These are phyloP conservation scores for Resseliella maxima DNA, from an alignment of 2,888 invertebrate genomes.

Conservation along the genomic window DNA sequence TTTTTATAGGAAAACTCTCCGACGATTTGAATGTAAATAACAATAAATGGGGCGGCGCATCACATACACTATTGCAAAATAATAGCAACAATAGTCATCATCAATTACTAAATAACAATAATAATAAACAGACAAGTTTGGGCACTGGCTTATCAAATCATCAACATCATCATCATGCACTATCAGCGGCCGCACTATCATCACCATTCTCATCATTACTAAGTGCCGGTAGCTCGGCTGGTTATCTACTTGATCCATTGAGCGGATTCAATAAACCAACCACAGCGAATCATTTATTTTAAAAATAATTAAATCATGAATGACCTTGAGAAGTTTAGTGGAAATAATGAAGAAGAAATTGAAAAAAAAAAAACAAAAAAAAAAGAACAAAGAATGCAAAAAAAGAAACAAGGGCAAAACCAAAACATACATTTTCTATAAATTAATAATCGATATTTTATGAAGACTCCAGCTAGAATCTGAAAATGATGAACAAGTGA, in stretches of 20 bases:
- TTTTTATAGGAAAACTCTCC: conserved; percentile 59
- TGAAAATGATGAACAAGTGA: background rate
- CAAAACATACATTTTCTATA: conserved; percentile 14
- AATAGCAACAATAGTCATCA: conserved; percentile 28
- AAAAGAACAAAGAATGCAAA: too few species aligned
- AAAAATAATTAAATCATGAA: conserved; percentile 31
- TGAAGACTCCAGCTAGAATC: background rate
- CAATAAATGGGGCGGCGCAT: conserved; percentile 60
- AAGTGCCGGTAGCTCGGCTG: conserved; percentile 59
- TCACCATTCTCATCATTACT: conserved; percentile 61
- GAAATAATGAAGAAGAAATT: background rate
- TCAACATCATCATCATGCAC: conserved; percentile 59
- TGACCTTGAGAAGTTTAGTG: background rate
- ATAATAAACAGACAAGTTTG: conserved; percentile 57
- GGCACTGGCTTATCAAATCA: conserved; percentile 57
- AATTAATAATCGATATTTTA: background rate
- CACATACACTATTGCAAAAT: conserved; percentile 59
- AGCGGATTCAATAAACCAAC: conserved; percentile 59
- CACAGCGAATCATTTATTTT: conserved; percentile 59
- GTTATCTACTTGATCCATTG: conserved; percentile 61
- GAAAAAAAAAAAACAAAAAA: background rate
- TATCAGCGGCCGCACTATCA: conserved; percentile 60
- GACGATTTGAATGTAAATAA: conserved; percentile 60
- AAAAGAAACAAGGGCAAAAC: too few species aligned
- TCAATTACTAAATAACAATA: conserved; percentile 56